Base-by-base conservation (phyloP, 2,888 invertebrate species). In the Drosophila setosimentum region DNA sequence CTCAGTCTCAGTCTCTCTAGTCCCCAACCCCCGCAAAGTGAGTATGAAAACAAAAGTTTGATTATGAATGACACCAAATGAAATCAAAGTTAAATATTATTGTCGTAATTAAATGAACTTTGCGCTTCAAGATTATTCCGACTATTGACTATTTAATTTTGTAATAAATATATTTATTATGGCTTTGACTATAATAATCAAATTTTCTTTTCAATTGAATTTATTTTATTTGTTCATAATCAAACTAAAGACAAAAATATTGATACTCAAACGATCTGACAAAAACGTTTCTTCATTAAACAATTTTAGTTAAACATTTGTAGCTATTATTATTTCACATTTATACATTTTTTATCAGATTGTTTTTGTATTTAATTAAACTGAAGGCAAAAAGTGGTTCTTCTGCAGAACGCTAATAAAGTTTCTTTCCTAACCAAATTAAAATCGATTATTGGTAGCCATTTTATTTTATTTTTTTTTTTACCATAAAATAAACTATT, bases 1-100 rank as follows among this genome's bases (percentile, higher is more conserved):
- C n/a, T n/a, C n/a, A n/a, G n/a, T n/a, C n/a, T 18, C 16, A 16
- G n/a, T n/a, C 50, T 48, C 33, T 48, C 37, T 29, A 37, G 42
- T 53, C 30, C 42, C 29, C 54, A 24, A 65, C 18, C 45, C 45
- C 42, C n/a, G 61, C 53, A 61, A 60, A 83, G 69, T 78, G 50
- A 40, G 33, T 48, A 11, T 27, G 30, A 35, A 30, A 21, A 18
- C 11, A 27, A 40, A 21, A 48, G 5, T 3, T 24, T 10, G 37
- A 42, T 42, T 49, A 45, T 50, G 30, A 30, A 32, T 35, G 29
- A 49, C n/a, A 49, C 13, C 24, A 16, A 16, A 13, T 53, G 29
- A 45, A 63, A 13, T 3, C 3, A 1, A 7, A 30, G 10, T 0
- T 13, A 21, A 3, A 13, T 45, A 13, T 21, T 16, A 0, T 13